A percentile compares a stretch with the other conserved stretches of the same genome.
Conservation (phyloP, 1,140 invertebrate genomes). For the Pseudomyrmex cubaensis region DNA sequence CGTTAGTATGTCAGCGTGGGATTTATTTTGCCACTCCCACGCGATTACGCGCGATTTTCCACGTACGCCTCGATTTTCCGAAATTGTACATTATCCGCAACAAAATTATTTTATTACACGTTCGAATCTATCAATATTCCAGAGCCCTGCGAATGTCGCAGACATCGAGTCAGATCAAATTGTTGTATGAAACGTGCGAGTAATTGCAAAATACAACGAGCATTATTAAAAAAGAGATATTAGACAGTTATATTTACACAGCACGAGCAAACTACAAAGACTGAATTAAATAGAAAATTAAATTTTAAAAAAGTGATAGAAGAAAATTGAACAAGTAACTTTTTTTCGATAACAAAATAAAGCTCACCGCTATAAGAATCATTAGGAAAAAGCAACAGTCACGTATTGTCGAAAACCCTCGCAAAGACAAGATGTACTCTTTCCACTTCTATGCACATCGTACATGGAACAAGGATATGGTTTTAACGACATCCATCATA, state of each 20-base stretch:
- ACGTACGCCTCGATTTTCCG: conserved; percentile 19
- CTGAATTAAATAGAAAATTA: too few relatives aligned
- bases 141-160: too few relatives aligned
- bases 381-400: conserved; percentile 5
- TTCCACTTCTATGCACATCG: conserved; percentile 17
- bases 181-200: too few relatives aligned
- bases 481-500: conserved; percentile 81
- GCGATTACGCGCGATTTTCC: conserved; percentile 26
- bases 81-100: conserved; percentile 31
- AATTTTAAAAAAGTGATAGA: not conserved
- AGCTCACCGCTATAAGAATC: not conserved
- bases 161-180: too few relatives aligned
- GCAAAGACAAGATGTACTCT: not conserved
- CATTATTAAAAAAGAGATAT: too few relatives aligned
- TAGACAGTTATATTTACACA: too few relatives aligned
- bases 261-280: too few relatives aligned
- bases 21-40: conserved; percentile 65
- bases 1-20: conserved; percentile 59
- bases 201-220: too few relatives aligned
- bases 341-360: too few relatives aligned
- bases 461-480: conserved; percentile 77
- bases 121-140: not conserved
- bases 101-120: not conserved
- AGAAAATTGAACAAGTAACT: not conserved
- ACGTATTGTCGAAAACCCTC: conserved; percentile 2